Evolutionary conservation across 2,797 vertebrate species (phyloP).

Genomic region (Salmo trutta): DNA sequence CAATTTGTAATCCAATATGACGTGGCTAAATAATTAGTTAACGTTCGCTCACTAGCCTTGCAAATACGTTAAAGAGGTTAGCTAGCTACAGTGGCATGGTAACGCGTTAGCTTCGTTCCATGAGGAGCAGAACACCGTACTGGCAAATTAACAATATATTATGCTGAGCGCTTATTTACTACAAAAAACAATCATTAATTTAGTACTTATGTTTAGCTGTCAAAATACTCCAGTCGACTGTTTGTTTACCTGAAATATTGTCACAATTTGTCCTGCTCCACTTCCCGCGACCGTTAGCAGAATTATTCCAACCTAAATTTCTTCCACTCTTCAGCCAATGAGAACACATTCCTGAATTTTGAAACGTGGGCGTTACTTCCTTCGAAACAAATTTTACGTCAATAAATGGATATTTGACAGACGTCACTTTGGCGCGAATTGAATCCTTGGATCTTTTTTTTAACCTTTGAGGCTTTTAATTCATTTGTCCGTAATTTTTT

Average conservation of each 20-base stretch:
- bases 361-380: constrained; percentile 62
- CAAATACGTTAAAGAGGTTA: constrained; percentile 27
- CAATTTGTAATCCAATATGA: neutral
- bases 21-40: neutral
- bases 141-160: neutral
- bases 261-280: constrained; percentile 40
- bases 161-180: neutral
- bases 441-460: neutral
- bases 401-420: neutral
- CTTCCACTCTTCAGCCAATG: constrained; percentile 58
- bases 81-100: neutral
- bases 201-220: neutral
- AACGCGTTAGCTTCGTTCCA: neutral
- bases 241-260: constrained; percentile 59
- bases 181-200: neutral
- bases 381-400: constrained; percentile 29
- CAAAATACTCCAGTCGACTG: neutral
- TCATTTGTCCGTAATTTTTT: neutral
- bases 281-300: constrained; percentile 87
- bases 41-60: constrained; percentile 8
- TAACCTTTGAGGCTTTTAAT: neutral
- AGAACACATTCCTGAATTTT: constrained; percentile 61
- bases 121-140: neutral
- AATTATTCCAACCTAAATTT: constrained; percentile 59
- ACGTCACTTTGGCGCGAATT: constrained; percentile 45